Evolutionary conservation across 2,888 invertebrate genomes (phyloP).

Genomic region (Cristatella mucedo): DNA sequence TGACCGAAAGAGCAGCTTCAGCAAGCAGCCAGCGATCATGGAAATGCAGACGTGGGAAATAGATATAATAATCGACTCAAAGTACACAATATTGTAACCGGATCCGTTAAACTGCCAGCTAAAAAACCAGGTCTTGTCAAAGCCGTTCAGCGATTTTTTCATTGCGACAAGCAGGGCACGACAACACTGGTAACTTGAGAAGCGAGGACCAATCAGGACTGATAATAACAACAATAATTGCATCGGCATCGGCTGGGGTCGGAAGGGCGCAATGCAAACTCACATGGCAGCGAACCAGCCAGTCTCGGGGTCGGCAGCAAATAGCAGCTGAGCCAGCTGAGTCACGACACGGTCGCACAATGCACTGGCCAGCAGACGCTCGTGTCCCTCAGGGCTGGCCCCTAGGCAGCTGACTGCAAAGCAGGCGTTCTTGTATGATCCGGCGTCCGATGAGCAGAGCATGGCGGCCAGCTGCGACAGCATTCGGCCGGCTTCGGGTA

Average conservation of each 20-base stretch:
- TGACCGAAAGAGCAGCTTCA: too few relatives aligned
- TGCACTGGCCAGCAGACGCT: slow-evolving; percentile 23
- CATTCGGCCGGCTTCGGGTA: slow-evolving; percentile 31
- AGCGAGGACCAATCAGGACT: too few relatives aligned
- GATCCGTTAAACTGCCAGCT: too few relatives aligned
- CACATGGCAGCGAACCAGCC: slow-evolving; percentile 39
- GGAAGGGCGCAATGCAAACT: slow-evolving; percentile 14
- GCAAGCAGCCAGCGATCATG: too few relatives aligned
- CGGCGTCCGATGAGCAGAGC: slow-evolving; percentile 31
- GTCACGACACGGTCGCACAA: slow-evolving; percentile 27
- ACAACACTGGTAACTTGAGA: too few relatives aligned
- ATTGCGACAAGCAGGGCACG: too few relatives aligned
- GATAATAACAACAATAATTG: background rate
- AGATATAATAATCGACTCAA: too few relatives aligned
- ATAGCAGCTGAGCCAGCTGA: slow-evolving; percentile 24
- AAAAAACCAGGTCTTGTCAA: too few relatives aligned
- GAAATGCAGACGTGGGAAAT: too few relatives aligned
- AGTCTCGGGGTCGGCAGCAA: slow-evolving; percentile 31
- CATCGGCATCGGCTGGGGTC: background rate
- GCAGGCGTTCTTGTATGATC: slow-evolving; percentile 37
- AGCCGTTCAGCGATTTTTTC: too few relatives aligned
- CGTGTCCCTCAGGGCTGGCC: slow-evolving; percentile 30
- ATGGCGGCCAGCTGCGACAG: slow-evolving; percentile 22
- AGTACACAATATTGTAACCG: too few relatives aligned
- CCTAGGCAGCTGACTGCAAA: slow-evolving; percentile 38